A percentile compares a stretch with the other conserved stretches of the same genome.
These are phyloP conservation scores for Bettongia penicillata DNA, from an alignment of 2,113 vertebrate genomes.

Conservation along the genomic window DNA sequence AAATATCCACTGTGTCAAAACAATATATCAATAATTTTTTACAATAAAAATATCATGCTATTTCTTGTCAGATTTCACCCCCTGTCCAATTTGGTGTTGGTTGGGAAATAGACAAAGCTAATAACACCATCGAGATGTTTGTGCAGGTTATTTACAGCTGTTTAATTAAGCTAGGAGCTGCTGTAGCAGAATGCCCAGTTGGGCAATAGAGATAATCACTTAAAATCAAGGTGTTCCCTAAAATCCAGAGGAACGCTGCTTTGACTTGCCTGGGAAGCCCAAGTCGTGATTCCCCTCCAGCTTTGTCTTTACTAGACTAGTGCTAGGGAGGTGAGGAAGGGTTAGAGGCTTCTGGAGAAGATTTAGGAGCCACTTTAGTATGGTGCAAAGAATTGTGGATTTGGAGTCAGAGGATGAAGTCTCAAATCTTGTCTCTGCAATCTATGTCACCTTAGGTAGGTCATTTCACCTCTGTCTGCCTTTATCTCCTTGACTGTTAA, in stretches of 20 bases:
- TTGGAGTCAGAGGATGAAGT: not conserved
- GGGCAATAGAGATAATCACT: constrained; percentile 56
- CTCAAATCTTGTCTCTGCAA: not conserved
- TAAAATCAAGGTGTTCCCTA: constrained; percentile 56
- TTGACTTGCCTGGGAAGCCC: not conserved
- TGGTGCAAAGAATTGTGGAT: not conserved
- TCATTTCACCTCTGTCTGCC: not conserved
- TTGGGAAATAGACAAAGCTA: constrained; percentile 56
- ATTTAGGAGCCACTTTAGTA: not conserved
- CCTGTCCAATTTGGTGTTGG: constrained; percentile 16
- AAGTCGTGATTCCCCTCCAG: not conserved
- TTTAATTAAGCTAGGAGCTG: constrained; percentile 66
- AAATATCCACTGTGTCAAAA: not conserved
- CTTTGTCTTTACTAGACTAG: constrained; percentile 12
- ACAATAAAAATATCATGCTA: not conserved
- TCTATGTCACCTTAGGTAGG: not conserved
- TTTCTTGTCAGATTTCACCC: not conserved
- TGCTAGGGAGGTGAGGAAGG: not conserved
- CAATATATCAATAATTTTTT: not conserved
- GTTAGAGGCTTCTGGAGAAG: not conserved
- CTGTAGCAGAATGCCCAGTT: constrained; percentile 49
- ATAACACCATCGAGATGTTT: constrained; percentile 29
- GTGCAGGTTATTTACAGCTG: constrained; percentile 54
- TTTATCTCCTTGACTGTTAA: not conserved
- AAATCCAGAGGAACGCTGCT: constrained; percentile 38